phyloP scores from a whole-genome alignment of 2,113 vertebrate species.

The Strix aluco region DNA sequence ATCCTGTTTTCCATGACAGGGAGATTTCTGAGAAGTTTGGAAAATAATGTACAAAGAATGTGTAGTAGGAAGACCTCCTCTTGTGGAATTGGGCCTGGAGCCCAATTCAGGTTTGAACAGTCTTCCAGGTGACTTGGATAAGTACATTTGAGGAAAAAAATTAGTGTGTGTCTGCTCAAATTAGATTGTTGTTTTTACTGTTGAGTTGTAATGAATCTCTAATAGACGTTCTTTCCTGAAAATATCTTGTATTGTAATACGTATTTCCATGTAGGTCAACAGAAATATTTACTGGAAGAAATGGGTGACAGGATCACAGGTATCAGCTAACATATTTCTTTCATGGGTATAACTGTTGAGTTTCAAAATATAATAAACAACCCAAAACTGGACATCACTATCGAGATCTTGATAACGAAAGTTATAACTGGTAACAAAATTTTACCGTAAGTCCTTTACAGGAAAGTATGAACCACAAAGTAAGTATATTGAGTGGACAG shows the following conservation, averaged over 20 bases:
- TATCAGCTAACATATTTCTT: background rate
- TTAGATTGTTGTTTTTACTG: background rate
- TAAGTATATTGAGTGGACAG: background rate
- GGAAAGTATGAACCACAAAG: background rate
- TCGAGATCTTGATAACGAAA: background rate
- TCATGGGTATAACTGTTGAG: background rate
- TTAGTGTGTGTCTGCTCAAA: background rate
- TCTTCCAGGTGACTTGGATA: background rate
- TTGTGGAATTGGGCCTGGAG: background rate
- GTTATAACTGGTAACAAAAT: background rate
- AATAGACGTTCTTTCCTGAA: conserved; percentile 39
- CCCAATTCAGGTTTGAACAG: background rate
- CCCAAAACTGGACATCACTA: background rate
- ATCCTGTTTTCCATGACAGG: conserved; percentile 18
- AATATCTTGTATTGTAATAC: conserved; percentile 47
- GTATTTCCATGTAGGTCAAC: conserved; percentile 47
- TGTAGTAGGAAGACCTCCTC: background rate
- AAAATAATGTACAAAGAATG: background rate
- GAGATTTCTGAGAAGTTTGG: conserved; percentile 13
- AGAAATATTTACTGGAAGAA: conserved; percentile 49
- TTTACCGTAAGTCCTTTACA: background rate
- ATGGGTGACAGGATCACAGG: background rate
- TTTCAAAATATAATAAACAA: background rate
- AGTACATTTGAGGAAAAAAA: background rate
- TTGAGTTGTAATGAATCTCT: background rate